A percentile compares a stretch with the other conserved stretches of the same genome.
phyloP scores from a whole-genome alignment of 2,888 invertebrate species.

The Neocrepidodera transversa region DNA sequence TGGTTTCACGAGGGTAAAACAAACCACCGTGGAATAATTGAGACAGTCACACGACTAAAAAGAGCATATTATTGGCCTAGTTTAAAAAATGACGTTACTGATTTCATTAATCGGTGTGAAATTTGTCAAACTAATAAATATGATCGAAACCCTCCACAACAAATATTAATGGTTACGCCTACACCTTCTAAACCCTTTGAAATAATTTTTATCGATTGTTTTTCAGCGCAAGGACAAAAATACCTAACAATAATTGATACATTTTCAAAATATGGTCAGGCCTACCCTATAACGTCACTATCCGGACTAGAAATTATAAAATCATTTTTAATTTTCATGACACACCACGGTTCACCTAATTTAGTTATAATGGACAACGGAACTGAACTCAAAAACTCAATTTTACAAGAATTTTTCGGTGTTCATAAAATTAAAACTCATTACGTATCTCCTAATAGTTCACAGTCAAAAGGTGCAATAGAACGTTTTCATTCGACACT shows the following conservation, averaged over 20 bases:
- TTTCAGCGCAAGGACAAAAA: constrained; percentile 12
- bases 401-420: too few relatives aligned
- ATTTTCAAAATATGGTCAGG: neutral
- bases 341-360: neutral
- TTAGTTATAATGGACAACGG: neutral
- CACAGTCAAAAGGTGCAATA: too few relatives aligned
- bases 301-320: neutral
- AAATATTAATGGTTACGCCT: constrained; percentile 14
- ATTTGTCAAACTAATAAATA: constrained; percentile 11
- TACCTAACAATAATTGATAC: constrained; percentile 6
- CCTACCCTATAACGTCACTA: neutral
- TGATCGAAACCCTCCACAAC: constrained; percentile 12
- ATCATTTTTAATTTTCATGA: neutral
- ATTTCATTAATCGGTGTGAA: neutral
- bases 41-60: too few relatives aligned
- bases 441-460: too few relatives aligned
- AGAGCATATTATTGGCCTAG: too few relatives aligned
- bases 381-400: neutral
- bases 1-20: too few relatives aligned
- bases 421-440: too few relatives aligned
- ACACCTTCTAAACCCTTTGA: constrained; percentile 17
- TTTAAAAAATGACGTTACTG: too few relatives aligned
- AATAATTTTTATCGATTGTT: constrained; percentile 17
- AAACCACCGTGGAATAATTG: too few relatives aligned
- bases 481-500: neutral